These are phyloP conservation scores for Indicator indicator DNA, from an alignment of 2,113 vertebrate species.

Conservation along the genomic window DNA sequence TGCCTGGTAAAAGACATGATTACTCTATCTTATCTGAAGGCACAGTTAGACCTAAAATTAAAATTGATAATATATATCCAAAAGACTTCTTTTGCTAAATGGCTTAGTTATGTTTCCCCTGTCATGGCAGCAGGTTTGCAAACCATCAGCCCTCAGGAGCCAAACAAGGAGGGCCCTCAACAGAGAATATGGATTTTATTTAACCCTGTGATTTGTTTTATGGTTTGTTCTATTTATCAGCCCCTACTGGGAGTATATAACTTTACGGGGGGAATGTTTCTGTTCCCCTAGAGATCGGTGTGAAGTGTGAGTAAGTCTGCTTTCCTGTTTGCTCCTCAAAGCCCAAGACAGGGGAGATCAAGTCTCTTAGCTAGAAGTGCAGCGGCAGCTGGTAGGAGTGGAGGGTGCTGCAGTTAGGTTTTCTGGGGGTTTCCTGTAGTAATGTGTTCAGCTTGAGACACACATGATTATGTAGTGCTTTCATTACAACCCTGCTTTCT, in stretches of 20 bases:
- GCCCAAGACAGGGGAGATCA: background rate
- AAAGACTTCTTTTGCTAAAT: background rate
- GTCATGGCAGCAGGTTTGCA: background rate
- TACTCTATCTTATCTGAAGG: background rate
- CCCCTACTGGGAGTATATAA: background rate
- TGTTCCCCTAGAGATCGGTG: background rate
- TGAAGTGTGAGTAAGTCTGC: background rate
- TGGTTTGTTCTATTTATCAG: background rate
- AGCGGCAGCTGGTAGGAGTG: background rate
- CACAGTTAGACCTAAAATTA: background rate
- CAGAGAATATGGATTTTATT: background rate
- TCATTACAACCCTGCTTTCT: background rate
- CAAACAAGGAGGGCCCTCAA: background rate
- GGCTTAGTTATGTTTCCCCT: constrained; percentile 23
- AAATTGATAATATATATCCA: background rate
- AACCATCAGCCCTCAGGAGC: background rate
- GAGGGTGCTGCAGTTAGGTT: background rate
- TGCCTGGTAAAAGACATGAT: background rate
- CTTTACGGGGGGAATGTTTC: background rate
- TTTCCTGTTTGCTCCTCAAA: background rate
- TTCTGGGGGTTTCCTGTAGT: background rate
- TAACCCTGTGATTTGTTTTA: background rate
- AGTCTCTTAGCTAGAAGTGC: background rate
- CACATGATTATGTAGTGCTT: background rate
- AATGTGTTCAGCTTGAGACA: background rate